Evolutionary conservation across 2,888 invertebrate genomes (phyloP).

Genomic region (Philaethria dido): DNA sequence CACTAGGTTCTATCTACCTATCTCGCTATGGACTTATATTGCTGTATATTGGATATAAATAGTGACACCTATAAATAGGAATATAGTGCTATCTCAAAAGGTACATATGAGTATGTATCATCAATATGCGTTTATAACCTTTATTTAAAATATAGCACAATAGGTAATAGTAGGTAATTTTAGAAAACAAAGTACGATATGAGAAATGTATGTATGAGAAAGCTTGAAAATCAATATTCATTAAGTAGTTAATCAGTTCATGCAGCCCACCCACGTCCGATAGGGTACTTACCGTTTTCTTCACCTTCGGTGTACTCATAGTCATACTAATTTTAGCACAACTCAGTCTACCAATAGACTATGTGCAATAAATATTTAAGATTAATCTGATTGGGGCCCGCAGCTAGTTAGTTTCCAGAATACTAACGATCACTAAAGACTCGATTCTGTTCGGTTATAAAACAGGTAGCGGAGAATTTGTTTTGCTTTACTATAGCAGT

Average conservation of each 20-base stretch:
- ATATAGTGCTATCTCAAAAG: too few species aligned
- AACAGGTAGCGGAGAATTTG: constrained; percentile 47
- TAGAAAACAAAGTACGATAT: neutral
- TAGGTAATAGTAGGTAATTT: neutral
- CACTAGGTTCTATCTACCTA: too few species aligned
- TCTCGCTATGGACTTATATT: too few species aligned
- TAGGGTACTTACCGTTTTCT: constrained; percentile 69
- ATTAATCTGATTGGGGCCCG: constrained; percentile 78
- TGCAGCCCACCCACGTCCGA: constrained; percentile 78
- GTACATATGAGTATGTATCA: neutral
- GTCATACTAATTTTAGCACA: constrained; percentile 78
- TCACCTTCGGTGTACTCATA: constrained; percentile 77
- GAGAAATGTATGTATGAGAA: constrained; percentile 31
- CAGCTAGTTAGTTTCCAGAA: constrained; percentile 66
- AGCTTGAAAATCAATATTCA: constrained; percentile 69
- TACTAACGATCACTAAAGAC: constrained; percentile 69
- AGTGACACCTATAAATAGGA: too few species aligned
- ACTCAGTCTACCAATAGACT: constrained; percentile 71
- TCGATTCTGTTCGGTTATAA: constrained; percentile 51
- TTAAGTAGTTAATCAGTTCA: constrained; percentile 71
- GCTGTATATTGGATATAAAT: too few species aligned
- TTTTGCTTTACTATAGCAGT: constrained; percentile 47
- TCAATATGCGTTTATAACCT: neutral
- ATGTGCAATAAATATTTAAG: constrained; percentile 83
- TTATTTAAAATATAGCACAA: neutral